Base-by-base conservation (phyloP, 2,797 vertebrate species). In the Pseudotriccus pelzelni region DNA sequence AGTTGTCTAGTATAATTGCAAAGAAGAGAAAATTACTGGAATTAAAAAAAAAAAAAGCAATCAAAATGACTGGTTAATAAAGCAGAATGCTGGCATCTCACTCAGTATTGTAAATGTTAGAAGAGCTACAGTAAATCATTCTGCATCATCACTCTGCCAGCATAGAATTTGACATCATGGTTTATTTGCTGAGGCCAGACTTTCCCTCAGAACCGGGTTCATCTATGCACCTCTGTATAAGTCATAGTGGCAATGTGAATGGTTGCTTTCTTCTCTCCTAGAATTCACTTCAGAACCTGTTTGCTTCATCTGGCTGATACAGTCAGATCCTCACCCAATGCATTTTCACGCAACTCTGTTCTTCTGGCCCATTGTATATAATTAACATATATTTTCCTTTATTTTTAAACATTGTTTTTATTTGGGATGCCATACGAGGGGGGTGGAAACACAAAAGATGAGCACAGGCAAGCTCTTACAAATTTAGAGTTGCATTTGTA, bases 1-100 rank as follows among this genome's bases (percentile, higher is more conserved):
- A 96, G 52, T 77, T 58, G 80, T 74, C 73, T 53, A 37, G 24
- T 78, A 63, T 93, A 92, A 95, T 96, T 94, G 68, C 69, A 96
- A 94, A 94, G 92, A 95, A 80, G 68, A 85, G 64, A 96, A 96
- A 96, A 96, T 91, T 87, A 66, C 86, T 91, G 64, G 76, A 92
- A 81, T 90, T 87, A 19, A 60, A 84, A 68, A 77, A 50, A 44
- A 60, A 66, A 52, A 46, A 77, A 39, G n/a, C 63, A 79, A 80
- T 90, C 66, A 92, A 93, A 95, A 88, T 83, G 70, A 91, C 70
- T 91, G 66, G 70, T 83, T 95, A 94, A 96, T 96, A 89, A 94
- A 94, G 86, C 68, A 93, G 84, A 92, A 88, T 87, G 62, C 72
- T 95, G 91, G 76, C 70, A 74, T 92, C 70, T 93, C 85, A 70